Evolutionary conservation across 2,797 vertebrate genomes (phyloP), one percentile per base, ranked within the genome.

Genomic region (Hypotaenidia philippensis): DNA sequence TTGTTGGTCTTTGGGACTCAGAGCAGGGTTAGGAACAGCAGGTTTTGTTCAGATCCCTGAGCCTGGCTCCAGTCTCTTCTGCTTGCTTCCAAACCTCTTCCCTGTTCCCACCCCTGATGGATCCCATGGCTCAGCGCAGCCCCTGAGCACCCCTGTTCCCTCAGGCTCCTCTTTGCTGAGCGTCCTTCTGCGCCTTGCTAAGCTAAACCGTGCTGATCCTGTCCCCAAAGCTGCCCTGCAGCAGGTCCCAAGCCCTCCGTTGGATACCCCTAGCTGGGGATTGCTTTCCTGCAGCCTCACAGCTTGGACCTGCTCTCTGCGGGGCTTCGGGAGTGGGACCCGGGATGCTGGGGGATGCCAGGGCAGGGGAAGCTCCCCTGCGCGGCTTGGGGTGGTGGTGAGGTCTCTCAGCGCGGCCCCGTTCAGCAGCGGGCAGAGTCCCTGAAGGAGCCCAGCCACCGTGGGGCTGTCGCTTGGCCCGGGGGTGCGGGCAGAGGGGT

Each of bases 261-360:
- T 1, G 50, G 11, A 11, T 6, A 16, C 36, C 36, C n/a, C 41
- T 0, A 0, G 1, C 1, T 22, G 13, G 6, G 6, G 76, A 57
- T 21, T 8, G 70, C 57, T 38, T 13, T 68, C 23, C 31, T 6
- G 61, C 31, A 16, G 36, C 17, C 40, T 44, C 29, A 1, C 59
- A 52, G 31, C 59, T 45, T 3, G 20, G 13, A 27, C 34, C 36
- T 1, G 2, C 44, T 7, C 47, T 0, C 22, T 16, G 41, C 56
- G 0, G 56, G 52, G 23, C 21, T 31, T 1, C 50, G 34, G 7
- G 19, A 20, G 53, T 4, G 1, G 9, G 27, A 70, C 32, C 44
- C 44, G 3, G 0, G 18, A 5, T 2, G 0, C 6, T 0, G 10
- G 16, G 16, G 21, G 5, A 18, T 10, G 13, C 10, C 0, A 4